These are phyloP conservation scores for Coluber constrictor DNA, from an alignment of 2,797 vertebrate genomes.

Conservation along the genomic window DNA sequence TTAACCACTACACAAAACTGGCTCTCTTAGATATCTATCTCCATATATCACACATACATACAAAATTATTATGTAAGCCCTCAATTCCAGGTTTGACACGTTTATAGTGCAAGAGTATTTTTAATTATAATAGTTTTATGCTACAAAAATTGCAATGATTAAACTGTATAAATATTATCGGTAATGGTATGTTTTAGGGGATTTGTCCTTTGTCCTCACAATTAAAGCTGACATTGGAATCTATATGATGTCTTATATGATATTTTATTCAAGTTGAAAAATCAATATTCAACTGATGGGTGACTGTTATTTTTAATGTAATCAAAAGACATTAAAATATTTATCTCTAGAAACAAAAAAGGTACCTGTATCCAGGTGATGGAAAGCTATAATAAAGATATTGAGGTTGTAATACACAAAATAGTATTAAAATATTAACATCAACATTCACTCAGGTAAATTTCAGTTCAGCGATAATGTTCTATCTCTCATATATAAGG, in stretches of 20 bases:
- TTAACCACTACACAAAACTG: neutral
- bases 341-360: constrained; percentile 39
- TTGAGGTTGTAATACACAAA: constrained; percentile 58
- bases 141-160: neutral
- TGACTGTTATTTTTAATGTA: constrained; percentile 27
- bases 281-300: neutral
- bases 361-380: constrained; percentile 83
- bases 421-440: constrained; percentile 12
- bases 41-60: neutral
- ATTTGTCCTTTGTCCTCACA: neutral
- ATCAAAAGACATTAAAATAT: constrained; percentile 8
- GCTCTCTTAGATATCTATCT: neutral
- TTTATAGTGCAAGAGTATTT: neutral
- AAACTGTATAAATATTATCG: neutral
- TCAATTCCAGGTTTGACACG: neutral
- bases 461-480: neutral
- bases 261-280: neutral
- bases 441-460: neutral
- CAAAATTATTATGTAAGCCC: neutral
- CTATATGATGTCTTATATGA: neutral
- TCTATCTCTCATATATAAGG: neutral
- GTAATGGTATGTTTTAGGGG: neutral
- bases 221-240: neutral
- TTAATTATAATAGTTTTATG: neutral
- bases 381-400: constrained; percentile 81